Evolutionary conservation across 1,140 invertebrate species (phyloP).

Genomic region (Apis cerana): DNA sequence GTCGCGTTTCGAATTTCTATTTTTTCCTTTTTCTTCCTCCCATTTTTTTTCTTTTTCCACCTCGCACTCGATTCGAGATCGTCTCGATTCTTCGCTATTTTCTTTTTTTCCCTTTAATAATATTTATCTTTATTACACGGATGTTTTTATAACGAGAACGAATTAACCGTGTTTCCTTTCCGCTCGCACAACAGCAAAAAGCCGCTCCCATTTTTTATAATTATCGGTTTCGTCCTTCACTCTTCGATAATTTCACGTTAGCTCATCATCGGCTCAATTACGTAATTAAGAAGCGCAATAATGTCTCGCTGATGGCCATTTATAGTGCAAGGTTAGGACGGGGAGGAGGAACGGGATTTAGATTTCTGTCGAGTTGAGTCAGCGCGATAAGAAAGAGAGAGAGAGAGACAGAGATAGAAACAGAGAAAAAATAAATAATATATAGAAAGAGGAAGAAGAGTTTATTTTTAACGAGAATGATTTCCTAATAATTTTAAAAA

Average conservation of each 20-base stretch:
- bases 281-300: constrained; percentile 27
- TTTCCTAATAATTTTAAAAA: too few species aligned
- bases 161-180: background rate
- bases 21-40: background rate
- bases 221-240: constrained; percentile 24
- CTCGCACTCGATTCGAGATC: too few species aligned
- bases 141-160: background rate
- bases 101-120: too few species aligned
- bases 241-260: constrained; percentile 23
- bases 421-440: too few species aligned
- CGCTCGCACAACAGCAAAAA: background rate
- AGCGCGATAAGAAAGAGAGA: background rate
- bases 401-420: background rate
- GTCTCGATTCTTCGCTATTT: too few species aligned
- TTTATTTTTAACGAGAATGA: too few species aligned
- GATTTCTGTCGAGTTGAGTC: background rate
- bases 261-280: constrained; percentile 16
- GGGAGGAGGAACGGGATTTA: background rate
- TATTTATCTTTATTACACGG: background rate
- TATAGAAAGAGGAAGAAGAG: too few species aligned
- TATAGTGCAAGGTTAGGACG: background rate
- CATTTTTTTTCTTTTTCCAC: background rate
- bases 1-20: background rate
- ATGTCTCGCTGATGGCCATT: background rate
- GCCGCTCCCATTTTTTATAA: constrained; percentile 35